phyloP scores from a whole-genome alignment of 2,797 vertebrate genomes.

The Pyrocephalus nanus region DNA sequence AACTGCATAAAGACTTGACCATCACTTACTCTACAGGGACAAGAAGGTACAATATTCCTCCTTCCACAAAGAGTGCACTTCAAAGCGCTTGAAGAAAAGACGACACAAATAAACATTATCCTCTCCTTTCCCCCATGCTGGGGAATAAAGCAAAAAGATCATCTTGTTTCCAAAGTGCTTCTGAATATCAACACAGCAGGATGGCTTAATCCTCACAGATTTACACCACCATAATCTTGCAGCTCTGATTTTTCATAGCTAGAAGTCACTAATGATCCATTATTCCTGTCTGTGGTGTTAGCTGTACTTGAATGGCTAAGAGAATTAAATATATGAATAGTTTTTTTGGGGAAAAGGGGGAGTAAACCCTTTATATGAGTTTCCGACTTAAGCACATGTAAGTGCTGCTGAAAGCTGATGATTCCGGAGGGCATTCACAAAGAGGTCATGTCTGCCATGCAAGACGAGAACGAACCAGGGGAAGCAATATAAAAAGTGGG shows the following conservation, averaged over 20 bases:
- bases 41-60: not conserved
- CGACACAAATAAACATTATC: not conserved
- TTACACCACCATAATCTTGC: not conserved
- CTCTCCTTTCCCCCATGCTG: not conserved
- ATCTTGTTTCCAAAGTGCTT: not conserved
- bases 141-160: conserved; percentile 30
- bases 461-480: not conserved
- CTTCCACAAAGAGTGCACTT: not conserved
- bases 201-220: conserved; percentile 12
- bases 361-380: not conserved
- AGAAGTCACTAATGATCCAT: not conserved
- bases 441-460: not conserved
- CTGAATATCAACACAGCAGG: not conserved
- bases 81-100: not conserved
- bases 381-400: not conserved
- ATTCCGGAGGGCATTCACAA: not conserved
- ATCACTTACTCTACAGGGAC: not conserved
- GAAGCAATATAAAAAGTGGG: not conserved
- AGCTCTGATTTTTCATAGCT: not conserved
- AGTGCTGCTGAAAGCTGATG: not conserved
- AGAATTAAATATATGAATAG: not conserved
- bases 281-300: not conserved
- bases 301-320: not conserved
- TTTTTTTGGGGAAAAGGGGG: not conserved
- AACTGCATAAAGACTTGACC: not conserved